Evolutionary conservation across 1,140 invertebrate species (phyloP).

Genomic region (Platyscapa corneri): DNA sequence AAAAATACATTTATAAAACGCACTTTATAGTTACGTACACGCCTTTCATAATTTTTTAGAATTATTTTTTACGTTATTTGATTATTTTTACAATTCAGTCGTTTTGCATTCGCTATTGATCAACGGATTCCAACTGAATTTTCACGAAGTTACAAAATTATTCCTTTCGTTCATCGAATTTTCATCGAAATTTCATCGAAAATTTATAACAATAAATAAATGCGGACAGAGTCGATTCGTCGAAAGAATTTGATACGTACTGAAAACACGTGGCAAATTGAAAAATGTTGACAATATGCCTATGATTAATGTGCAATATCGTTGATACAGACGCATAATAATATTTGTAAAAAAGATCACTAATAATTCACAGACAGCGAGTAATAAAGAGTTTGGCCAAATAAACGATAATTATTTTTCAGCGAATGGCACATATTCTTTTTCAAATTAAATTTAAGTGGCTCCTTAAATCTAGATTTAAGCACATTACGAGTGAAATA

Average conservation of each 20-base stretch:
- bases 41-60: too few species aligned
- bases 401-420: too few species aligned
- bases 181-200: not conserved
- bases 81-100: too few species aligned
- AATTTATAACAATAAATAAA: not conserved
- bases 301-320: not conserved
- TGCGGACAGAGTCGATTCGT: not conserved
- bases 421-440: not conserved
- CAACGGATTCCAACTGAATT: too few species aligned
- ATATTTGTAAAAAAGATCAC: not conserved
- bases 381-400: not conserved
- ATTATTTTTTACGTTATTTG: too few species aligned
- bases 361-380: not conserved
- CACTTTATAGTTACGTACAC: too few species aligned
- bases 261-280: not conserved
- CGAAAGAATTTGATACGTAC: not conserved
- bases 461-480: too few species aligned
- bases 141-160: too few species aligned
- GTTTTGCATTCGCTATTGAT: too few species aligned
- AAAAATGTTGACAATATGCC: conserved; percentile 9
- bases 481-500: too few species aligned
- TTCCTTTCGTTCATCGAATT: not conserved
- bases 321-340: not conserved
- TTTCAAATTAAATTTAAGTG: not conserved
- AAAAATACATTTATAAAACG: too few species aligned